Evolutionary conservation across 2,888 invertebrate genomes (phyloP).

Genomic region (Brenthis daphne): DNA sequence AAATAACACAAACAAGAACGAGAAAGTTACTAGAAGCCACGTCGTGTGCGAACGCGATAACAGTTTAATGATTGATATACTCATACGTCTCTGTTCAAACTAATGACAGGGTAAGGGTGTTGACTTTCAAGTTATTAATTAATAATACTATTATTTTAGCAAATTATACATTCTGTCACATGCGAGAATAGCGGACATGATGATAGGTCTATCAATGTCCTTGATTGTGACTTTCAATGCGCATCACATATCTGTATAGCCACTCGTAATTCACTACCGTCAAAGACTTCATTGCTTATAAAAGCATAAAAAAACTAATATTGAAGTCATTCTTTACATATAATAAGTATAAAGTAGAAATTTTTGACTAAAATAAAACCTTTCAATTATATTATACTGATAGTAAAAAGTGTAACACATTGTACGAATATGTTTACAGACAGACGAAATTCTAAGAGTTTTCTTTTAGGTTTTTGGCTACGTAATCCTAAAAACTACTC

Average conservation of each 20-base stretch:
- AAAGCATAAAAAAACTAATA: not conserved
- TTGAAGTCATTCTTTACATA: not conserved
- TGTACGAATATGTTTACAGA: too few relatives aligned
- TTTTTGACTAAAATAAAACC: too few relatives aligned
- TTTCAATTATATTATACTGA: too few relatives aligned
- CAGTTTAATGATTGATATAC: slow-evolving; percentile 78
- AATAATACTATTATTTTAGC: slow-evolving; percentile 76
- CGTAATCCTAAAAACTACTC: too few relatives aligned
- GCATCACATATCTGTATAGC: slow-evolving; percentile 10
- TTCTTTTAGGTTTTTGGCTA: too few relatives aligned
- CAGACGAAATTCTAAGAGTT: too few relatives aligned
- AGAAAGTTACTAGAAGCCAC: slow-evolving; percentile 61
- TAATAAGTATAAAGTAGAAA: too few relatives aligned
- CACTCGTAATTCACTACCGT: not conserved
- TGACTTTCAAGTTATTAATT: slow-evolving; percentile 81
- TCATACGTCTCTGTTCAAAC: slow-evolving; percentile 72
- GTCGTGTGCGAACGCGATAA: slow-evolving; percentile 71
- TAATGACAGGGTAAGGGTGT: slow-evolving; percentile 79
- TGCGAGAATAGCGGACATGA: slow-evolving; percentile 34
- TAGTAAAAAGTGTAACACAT: too few relatives aligned
- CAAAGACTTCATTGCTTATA: slow-evolving; percentile 11
- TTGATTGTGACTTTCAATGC: slow-evolving; percentile 34
- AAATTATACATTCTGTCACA: slow-evolving; percentile 52
- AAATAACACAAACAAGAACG: slow-evolving; percentile 63
- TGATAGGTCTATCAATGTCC: slow-evolving; percentile 34